Conservation (phyloP, 2,113 vertebrate species). For the Marmota monax region DNA sequence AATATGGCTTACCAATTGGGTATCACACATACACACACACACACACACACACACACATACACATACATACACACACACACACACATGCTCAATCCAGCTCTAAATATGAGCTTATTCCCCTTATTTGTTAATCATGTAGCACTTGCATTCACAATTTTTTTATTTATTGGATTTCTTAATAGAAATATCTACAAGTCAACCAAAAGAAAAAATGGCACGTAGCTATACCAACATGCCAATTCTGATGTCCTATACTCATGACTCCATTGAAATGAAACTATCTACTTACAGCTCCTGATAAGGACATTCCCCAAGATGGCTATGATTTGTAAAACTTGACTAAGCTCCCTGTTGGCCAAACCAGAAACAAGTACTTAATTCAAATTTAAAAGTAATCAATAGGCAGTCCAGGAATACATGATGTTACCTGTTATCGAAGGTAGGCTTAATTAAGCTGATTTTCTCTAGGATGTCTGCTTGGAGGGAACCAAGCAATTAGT, state of each 20-base stretch:
- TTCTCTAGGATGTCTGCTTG: conserved; percentile 1
- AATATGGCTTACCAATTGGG: background rate
- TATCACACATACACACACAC: background rate
- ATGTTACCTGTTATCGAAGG: background rate
- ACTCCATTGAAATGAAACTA: background rate
- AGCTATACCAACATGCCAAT: background rate
- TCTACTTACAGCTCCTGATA: background rate
- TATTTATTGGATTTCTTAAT: background rate
- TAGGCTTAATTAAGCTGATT: conserved; percentile 23
- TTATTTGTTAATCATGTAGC: background rate
- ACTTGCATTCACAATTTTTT: background rate
- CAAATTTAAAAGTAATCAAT: conserved; percentile 2
- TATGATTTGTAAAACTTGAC: background rate
- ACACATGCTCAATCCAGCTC: no score
- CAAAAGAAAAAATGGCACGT: background rate
- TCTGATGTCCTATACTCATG: background rate
- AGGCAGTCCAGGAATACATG: background rate
- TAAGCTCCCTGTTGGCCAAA: background rate
- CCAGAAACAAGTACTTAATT: background rate
- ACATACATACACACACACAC: no score
- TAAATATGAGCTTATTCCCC: background rate
- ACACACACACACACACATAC: no score
- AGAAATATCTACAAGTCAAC: conserved; percentile 5
- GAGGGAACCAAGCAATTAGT: background rate
- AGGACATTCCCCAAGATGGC: background rate